Base-by-base conservation (phyloP, 2,113 vertebrate species). In the Odobenus rosmarus region DNA sequence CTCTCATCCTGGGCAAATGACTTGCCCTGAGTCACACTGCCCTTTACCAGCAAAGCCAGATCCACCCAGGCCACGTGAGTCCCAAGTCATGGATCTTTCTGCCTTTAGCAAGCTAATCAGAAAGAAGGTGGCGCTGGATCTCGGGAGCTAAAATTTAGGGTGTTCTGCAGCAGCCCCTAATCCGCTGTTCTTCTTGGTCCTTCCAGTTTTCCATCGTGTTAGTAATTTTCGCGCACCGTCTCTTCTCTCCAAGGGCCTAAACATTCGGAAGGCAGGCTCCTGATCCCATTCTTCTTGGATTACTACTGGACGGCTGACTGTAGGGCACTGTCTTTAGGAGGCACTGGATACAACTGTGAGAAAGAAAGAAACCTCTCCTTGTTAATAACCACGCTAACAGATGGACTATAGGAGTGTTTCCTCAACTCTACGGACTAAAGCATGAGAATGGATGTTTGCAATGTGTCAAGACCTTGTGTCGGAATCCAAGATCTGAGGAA, bases 151-250 rank as follows among this genome's bases (percentile, higher is more conserved):
- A 55, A 59, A 16, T 6, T 13, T 51, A 9, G 14, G 3, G 14
- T 13, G 31, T 14, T 26, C 14, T 10, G 11, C 3, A 0, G 4
- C 3, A 42, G 62, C 3, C 1, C 6, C 59, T 72, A 4, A 0
- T 26, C 62, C 18, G 31, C 1, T 3, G 21, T 39, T 46, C 6
- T 55, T n/a, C 31, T 7, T 55, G 31, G 31, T 36, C 31, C 11
- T 12, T 31, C 5, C 39, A 23, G 16, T 33, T 42, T 59, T 14
- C 19, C 24, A 57, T 9, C 9, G 3, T 19, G 2, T 46, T 5
- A 8, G 33, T 18, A 19, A 36, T 36, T 21, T 84, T 59, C 3
- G 0, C 23, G 53, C 13, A 16, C n/a, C 33, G 62, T 12, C n/a
- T 76, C 49, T 62, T 26, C 55, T 39, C 51, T 96, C 39, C 36